These are phyloP conservation scores for Himalopsyche japonica DNA, from an alignment of 2,888 invertebrate species.

Conservation along the genomic window DNA sequence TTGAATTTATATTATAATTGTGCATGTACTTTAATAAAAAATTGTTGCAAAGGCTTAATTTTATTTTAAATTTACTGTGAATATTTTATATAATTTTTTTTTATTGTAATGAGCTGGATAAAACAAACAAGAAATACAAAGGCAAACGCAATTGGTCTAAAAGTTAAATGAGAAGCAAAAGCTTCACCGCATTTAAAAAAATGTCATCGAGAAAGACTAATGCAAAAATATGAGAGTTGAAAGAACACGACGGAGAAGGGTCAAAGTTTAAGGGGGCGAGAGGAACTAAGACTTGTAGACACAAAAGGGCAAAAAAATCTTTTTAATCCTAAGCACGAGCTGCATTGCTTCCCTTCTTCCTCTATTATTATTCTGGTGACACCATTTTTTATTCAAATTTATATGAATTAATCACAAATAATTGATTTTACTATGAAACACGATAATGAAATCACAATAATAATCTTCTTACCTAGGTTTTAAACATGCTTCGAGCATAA, in stretches of 20 bases:
- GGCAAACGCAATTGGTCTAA: neutral
- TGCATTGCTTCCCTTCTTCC: neutral
- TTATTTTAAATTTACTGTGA: no score
- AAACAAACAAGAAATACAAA: neutral
- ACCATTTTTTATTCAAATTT: neutral
- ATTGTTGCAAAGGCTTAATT: no score
- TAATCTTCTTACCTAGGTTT: no score
- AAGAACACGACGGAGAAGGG: neutral
- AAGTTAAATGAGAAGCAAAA: neutral
- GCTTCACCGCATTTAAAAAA: neutral
- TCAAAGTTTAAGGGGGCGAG: neutral
- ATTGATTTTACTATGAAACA: no score
- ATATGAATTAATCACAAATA: no score
- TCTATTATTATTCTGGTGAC: neutral
- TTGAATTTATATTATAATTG: no score
- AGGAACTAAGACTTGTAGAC: neutral
- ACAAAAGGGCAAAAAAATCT: neutral
- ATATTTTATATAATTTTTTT: no score
- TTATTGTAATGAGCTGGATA: no score
- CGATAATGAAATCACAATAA: no score
- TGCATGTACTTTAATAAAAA: no score
- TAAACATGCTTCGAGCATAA: no score
- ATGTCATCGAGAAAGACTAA: neutral
- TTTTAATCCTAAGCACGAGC: neutral
- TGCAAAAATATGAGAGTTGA: neutral